These are phyloP conservation scores for Drosophila bipectinata DNA, from an alignment of 1,140 invertebrate species.

Conservation along the genomic window DNA sequence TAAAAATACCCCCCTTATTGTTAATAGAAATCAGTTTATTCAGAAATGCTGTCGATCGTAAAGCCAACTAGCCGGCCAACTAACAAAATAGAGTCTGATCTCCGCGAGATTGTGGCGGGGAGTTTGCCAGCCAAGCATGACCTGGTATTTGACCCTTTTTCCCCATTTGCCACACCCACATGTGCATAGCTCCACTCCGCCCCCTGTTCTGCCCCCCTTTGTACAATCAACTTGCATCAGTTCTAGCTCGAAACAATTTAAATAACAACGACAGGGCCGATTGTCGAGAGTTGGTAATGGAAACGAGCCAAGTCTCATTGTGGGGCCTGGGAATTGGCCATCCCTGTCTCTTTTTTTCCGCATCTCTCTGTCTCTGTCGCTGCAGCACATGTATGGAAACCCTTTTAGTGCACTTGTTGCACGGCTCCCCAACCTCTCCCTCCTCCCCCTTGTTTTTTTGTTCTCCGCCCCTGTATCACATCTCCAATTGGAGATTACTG, in stretches of 20 bases:
- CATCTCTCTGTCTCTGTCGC: constrained; percentile 13
- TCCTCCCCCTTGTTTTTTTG: no score
- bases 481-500: constrained; percentile 57
- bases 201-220: neutral
- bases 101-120: constrained; percentile 26
- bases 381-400: constrained; percentile 44
- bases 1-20: constrained; percentile 12
- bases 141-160: constrained; percentile 40
- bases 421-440: neutral
- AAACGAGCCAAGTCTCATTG: constrained; percentile 45
- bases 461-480: constrained; percentile 1
- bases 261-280: constrained; percentile 51
- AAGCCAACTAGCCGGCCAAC: constrained; percentile 2
- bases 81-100: constrained; percentile 20
- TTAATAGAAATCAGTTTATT: constrained; percentile 17
- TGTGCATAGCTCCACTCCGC: neutral
- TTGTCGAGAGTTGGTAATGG: constrained; percentile 55
- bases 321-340: constrained; percentile 60
- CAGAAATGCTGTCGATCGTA: constrained; percentile 10
- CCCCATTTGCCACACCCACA: constrained; percentile 25
- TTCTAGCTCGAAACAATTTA: constrained; percentile 68
- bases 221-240: constrained; percentile 12
- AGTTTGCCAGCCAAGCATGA: constrained; percentile 25
- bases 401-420: constrained; percentile 64
- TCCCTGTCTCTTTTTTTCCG: neutral